These are phyloP conservation scores for Heliconius erato DNA, from an alignment of 2,888 invertebrate species.

Conservation along the genomic window DNA sequence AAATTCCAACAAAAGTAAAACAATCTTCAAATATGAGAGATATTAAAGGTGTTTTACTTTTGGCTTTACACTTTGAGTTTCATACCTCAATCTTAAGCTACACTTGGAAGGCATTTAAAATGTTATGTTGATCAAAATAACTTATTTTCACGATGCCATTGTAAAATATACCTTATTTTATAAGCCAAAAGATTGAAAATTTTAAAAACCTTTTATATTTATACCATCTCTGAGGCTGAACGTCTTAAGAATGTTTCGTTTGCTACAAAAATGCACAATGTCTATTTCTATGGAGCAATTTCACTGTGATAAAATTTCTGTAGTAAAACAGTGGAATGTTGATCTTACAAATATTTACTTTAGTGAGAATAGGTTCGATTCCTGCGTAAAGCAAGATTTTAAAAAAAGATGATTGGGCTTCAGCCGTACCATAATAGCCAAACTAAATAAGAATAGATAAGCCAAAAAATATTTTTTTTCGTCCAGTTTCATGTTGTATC, in stretches of 20 bases:
- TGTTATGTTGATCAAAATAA: slow-evolving; percentile 42
- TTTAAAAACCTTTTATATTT: neutral
- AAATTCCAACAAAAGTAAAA: neutral
- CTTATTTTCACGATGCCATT: neutral
- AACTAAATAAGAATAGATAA: no score
- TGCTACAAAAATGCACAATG: slow-evolving; percentile 12
- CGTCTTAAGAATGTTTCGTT: slow-evolving; percentile 14
- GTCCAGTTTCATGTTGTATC: no score
- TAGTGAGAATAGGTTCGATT: no score
- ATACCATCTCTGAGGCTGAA: neutral
- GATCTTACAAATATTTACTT: neutral
- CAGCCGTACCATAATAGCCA: no score
- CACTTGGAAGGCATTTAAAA: slow-evolving; percentile 42
- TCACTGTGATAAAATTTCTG: slow-evolving; percentile 7
- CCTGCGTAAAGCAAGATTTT: no score
- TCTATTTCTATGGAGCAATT: slow-evolving; percentile 21
- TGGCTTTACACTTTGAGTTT: slow-evolving; percentile 34
- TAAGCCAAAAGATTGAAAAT: neutral
- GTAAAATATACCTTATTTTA: neutral
- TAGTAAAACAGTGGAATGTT: neutral
- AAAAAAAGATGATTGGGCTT: no score
- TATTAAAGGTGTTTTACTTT: slow-evolving; percentile 19
- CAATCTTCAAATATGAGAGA: slow-evolving; percentile 11
- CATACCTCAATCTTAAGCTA: slow-evolving; percentile 34
- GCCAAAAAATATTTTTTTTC: no score